Evolutionary conservation across 2,888 invertebrate genomes (phyloP), one percentile per base, ranked within the genome.

Genomic region (Cyrtodaria siliqua): DNA sequence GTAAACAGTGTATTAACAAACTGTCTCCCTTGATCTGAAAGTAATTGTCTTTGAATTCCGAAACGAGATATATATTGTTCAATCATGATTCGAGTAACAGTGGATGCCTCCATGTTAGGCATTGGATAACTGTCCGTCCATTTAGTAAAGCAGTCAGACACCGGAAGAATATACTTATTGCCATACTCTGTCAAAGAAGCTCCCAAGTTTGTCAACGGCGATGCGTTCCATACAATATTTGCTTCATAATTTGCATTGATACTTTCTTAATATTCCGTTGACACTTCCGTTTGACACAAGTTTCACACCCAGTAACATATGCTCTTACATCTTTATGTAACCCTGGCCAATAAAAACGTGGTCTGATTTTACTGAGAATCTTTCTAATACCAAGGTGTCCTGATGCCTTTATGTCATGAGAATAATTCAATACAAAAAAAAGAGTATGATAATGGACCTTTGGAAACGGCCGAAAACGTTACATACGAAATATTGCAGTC

Each of bases 71-170:
- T n/a, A 69, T 60, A 20, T 74, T 0, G 61, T 62, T 9, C 67
- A 8, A 78, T 55, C 23, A 80, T 52, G 2, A 57, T 47, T 33
- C 44, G 68, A 8, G 77, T 74, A 2, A 79, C 74, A 20, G 71
- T 82, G 42, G 24, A 1, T 3, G 79, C 71, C 40, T 76, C 71
- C 53, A 62, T 71, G 27, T 79, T 71, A 18, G 52, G 12, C 38
- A 82, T 67, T 6, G 79, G 49, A 44, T 61, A 61, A 40, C 69
- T 33, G 47, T 82, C 71, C 8, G 71, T 74, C 69, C 62, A 79
- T 62, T 79, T 76, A 16, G 77, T 67, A 66, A 79, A 82, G 52
- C 79, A 82, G 40, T 76, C 73, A 16, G 29, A 47, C n/a, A 83
- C 44, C 2, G 81, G 72, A 23, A 66, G 26, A 42, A 81, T 61